Evolutionary conservation across 2,888 invertebrate genomes (phyloP), one percentile per base, ranked within the genome.

Genomic region (Mamestra brassicae): DNA sequence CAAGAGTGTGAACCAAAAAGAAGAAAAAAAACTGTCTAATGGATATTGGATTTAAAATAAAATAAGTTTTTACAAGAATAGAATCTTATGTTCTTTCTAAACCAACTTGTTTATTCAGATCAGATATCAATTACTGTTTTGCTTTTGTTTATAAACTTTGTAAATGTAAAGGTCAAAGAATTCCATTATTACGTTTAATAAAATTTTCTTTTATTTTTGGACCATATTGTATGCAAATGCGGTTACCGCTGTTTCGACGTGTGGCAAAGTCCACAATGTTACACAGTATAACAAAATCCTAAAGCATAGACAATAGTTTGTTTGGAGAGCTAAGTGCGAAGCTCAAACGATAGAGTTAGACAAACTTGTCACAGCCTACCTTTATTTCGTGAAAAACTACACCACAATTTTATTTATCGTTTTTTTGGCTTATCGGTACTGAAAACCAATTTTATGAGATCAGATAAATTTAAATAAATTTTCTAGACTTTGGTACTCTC

Each of bases 181-280:
- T 36, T 50, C 6, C n/a, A 42, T 52, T 36, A 60, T 57, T 52
- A 52, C 11, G 15, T 68, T 17, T 17, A 5, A 38, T 38, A 38
- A 38, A 42, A 42, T 15, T n/a, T 70, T 13, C 63, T 11, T 61
- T 69, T 54, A 54, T 15, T 61, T 61, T n/a, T 52, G 36, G 13
- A 64, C 10, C 3, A 17, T 57, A 75, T 75, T 84, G 69, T 84
- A 84, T 82, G 66, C 63, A 63, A 82, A 82, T 81, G 15, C 8
- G 15, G 11, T 63, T 17, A 42, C 10, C 26, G 15, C 45, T 26
- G 50, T 69, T 11, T 34, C 38, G 8, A 10, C 26, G 45, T 36
- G 8, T 36, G 8, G 36, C 38, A 63, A 74, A 71, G 81, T 80
- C 62, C 71, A 69, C 10, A 38, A 6, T 15, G 8, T 60, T 26